These are phyloP conservation scores for Leuciscus waleckii DNA, from an alignment of 2,797 vertebrate genomes.

Conservation along the genomic window DNA sequence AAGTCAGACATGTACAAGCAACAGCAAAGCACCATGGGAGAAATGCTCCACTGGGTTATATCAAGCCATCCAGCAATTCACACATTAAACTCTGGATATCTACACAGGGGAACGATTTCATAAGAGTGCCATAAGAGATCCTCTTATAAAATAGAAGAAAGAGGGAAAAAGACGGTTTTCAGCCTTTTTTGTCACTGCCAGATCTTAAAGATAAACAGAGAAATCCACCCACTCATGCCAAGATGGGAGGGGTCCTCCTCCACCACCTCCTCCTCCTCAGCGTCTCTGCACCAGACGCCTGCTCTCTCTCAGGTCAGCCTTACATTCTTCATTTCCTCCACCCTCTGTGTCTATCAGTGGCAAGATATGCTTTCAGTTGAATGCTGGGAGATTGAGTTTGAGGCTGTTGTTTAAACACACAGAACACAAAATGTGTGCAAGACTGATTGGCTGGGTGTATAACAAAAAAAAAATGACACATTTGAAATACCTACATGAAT, in stretches of 20 bases:
- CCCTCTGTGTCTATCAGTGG: constrained; percentile 46
- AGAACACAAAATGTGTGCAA: not conserved
- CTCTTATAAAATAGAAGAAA: constrained; percentile 53
- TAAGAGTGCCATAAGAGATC: constrained; percentile 47
- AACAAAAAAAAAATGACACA: not conserved
- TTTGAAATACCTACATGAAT: not conserved
- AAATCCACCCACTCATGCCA: constrained; percentile 41
- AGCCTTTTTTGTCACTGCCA: constrained; percentile 41
- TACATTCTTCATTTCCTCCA: constrained; percentile 49
- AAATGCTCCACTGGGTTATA: constrained; percentile 40
- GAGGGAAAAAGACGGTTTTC: constrained; percentile 32
- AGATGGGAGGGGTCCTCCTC: constrained; percentile 49
- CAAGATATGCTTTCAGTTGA: not conserved
- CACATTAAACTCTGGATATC: constrained; percentile 47
- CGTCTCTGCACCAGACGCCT: constrained; percentile 49
- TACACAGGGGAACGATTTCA: constrained; percentile 51
- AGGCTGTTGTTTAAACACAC: not conserved
- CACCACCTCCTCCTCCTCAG: constrained; percentile 28
- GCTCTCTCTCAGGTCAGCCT: constrained; percentile 50
- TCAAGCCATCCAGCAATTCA: constrained; percentile 44
- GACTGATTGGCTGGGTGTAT: not conserved
- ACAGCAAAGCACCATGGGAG: constrained; percentile 46
- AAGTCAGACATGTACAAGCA: constrained; percentile 47
- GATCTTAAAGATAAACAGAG: constrained; percentile 53
- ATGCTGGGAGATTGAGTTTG: constrained; percentile 8